A percentile compares a stretch with the other conserved stretches of the same genome.
phyloP scores from a whole-genome alignment of 2,888 invertebrate species.

The Barypeithes pellucidus region DNA sequence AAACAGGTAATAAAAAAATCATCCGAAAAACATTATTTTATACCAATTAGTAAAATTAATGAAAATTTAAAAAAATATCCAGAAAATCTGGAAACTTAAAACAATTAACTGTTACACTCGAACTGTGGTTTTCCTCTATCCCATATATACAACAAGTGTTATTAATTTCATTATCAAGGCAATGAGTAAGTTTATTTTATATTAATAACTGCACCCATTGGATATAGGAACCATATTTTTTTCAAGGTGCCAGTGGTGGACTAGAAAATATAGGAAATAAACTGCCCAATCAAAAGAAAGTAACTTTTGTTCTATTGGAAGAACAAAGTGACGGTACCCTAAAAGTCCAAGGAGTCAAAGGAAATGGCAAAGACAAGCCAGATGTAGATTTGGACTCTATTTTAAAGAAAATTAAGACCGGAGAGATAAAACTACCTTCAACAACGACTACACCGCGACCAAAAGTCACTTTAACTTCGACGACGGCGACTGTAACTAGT shows the following conservation, averaged over 20 bases:
- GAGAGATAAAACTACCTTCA: conserved; percentile 84
- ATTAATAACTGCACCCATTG: no score
- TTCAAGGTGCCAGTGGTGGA: conserved; percentile 78
- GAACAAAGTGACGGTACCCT: conserved; percentile 90
- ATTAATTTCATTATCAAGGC: no score
- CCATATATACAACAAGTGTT: no score
- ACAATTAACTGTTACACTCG: no score
- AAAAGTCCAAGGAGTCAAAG: conserved; percentile 89
- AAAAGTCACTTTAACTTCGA: conserved; percentile 7
- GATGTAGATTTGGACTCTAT: conserved; percentile 87
- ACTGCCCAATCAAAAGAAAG: conserved; percentile 82
- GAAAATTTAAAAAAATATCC: no score
- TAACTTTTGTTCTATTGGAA: conserved; percentile 89
- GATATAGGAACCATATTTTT: no score
- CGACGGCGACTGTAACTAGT: conserved; percentile 19
- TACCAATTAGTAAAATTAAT: no score
- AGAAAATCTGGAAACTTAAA: no score
- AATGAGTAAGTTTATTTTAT: no score
- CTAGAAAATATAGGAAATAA: conserved; percentile 80
- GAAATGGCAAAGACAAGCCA: conserved; percentile 81
- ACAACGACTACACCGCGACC: conserved; percentile 56
- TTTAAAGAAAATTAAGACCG: conserved; percentile 85
- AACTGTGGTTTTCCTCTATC: no score
- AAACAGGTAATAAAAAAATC: conserved; percentile 74
- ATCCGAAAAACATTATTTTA: no score